These are phyloP conservation scores for Pogonus chalceus DNA, from an alignment of 1,140 invertebrate species.

Conservation along the genomic window DNA sequence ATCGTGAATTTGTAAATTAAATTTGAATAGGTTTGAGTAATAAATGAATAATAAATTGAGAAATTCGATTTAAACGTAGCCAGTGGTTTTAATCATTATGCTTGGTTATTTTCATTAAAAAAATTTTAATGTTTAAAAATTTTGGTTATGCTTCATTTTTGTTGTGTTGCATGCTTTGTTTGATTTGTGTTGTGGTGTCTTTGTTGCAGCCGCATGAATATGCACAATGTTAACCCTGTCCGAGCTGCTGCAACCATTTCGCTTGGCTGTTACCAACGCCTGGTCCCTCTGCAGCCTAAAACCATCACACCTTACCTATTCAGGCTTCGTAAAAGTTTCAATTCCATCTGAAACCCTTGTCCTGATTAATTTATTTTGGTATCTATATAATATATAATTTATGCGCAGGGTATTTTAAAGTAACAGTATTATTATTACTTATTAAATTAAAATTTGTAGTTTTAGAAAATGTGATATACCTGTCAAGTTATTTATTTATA, in stretches of 20 bases:
- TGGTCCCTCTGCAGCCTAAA: slow-evolving; percentile 1
- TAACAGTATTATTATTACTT: neutral
- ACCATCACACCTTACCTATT: slow-evolving; percentile 6
- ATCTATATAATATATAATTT: neutral
- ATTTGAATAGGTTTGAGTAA: too few species aligned
- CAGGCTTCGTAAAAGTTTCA: slow-evolving; percentile 6
- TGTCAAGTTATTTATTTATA: neutral
- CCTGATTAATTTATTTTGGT: neutral
- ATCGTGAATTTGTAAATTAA: too few species aligned
- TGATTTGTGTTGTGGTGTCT: slow-evolving; percentile 1
- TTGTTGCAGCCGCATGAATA: neutral
- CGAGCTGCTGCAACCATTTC: neutral
- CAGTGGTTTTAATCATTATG: too few species aligned
- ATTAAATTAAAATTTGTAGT: neutral
- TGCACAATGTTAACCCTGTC: neutral
- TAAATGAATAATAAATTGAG: too few species aligned
- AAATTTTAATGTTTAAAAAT: neutral
- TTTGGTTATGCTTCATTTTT: neutral
- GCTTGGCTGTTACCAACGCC: neutral
- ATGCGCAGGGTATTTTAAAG: neutral
- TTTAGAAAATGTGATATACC: neutral
- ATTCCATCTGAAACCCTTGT: neutral
- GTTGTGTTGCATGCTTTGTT: neutral
- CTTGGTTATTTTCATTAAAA: too few species aligned
- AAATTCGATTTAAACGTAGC: too few species aligned